Base-by-base conservation (phyloP, 1,140 invertebrate genomes). In the Mactra quadrangularis region DNA sequence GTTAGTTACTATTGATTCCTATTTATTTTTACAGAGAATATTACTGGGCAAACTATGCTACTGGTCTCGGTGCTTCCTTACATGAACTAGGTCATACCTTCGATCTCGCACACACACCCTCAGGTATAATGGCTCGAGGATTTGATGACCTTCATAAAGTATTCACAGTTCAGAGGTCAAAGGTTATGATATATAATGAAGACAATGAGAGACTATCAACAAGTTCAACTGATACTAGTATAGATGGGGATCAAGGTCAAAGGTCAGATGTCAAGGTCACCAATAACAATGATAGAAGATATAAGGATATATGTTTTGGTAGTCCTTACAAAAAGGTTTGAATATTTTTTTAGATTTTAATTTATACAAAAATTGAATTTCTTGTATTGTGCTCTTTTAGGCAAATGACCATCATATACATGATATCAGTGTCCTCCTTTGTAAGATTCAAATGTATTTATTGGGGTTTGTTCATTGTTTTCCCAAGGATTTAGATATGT, bases 61-160 rank as follows among this genome's bases (percentile, higher is more conserved):
- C 97, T 15, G 97, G 97, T 22, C 92, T 99, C 38, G 98, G 98
- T 4, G 97, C 97, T n/a, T 96, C 97, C 9, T 95, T 98, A 35
- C 98, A 99, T 93, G 98, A 99, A 94, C 92, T 99, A 55, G 97
- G 97, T 17, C 98, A 99, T 91, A 97, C 97, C 0, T 98, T 99
- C 92, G 97, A 99, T 93, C 94, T 99, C 45, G 97, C 97, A 0
- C 98, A 99, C 91, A 97, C 97, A 0, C 94, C 95, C 85, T 95
- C 96, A 85, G 98, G 98, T 9, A 97, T 99, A 59, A 99, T 99
- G 98, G 97, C 97, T 19, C 94, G 97, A 88, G 97, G 97, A 19
- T 98, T 99, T 93, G 97, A 98, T 92, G 96, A 98, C 86, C 90
- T 94, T n/a, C 89, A 95, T 96, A 57, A 96, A 96, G 93, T 95